Evolutionary conservation across 64 coral and sea anemone genomes (phyloP), one percentile per base, ranked within the genome.

Genomic region (Trachythela sp.): DNA sequence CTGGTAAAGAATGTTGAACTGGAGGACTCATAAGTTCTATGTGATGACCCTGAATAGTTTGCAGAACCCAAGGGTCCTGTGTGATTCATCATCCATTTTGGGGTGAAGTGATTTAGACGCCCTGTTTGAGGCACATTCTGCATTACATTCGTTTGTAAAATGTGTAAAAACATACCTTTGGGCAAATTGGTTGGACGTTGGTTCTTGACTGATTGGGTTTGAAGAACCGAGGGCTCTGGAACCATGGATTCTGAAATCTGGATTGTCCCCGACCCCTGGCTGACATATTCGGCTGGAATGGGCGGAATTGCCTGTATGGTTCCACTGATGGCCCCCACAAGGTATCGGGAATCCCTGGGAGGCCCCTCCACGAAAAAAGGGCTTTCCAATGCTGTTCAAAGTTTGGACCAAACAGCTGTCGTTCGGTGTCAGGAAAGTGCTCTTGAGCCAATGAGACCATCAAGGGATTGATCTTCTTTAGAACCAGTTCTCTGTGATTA

Each of bases 1-100:
- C 30, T 77, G 71, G 71, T 77, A 77, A 4, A 77, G 4, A 3
- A 3, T 77, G 71, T 35, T 77, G 71, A 3, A 77, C 30, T 77
- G 71, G 71, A n/a, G 31, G 31, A 35, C 30, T 77, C 71, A 77
- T 77, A 77, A 77, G 30, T 77, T 77, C 71, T 77, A 77, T 77
- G 71, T 77, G 71, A 18, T 77, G 71, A 18, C 71, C 71, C 71
- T 77, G 71, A 77, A 35, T n/a, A 4, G 71, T 77, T 35, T 77
- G 30, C 31, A 77, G 30, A 77, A 92, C 49, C 86, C 91, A 92
- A 0, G 86, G 91, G 34, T 92, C 91, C 50, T 34, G 22, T 92
- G 86, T 92, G 17, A 92, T 84, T 72, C 71, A 50, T 88, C 67
- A 38, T n/a, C 91, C 91, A 92, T 39, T 33, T 84, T 2, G 91